Percentiles rank a stretch among this genome's conserved stretches.
Conservation (phyloP, 2,113 vertebrate species). For the Mobula hypostoma region DNA sequence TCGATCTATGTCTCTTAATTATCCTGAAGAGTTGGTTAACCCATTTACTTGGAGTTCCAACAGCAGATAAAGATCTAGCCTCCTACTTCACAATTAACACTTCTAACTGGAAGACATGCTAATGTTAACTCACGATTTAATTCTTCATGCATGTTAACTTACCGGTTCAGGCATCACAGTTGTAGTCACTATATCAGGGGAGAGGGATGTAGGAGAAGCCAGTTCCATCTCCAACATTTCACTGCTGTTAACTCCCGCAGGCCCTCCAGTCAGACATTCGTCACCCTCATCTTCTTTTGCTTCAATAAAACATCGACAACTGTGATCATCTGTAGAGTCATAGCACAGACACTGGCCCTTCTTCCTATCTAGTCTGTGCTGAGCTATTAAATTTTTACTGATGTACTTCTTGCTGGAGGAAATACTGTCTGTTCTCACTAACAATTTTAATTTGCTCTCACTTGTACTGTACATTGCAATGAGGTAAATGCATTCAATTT, state of each 20-base stretch:
- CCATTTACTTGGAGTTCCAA: neutral
- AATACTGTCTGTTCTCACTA: neutral
- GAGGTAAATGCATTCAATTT: neutral
- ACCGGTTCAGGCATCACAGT: neutral
- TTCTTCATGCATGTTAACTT: neutral
- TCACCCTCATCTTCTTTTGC: constrained; percentile 66
- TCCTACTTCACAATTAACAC: neutral
- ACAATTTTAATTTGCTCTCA: neutral
- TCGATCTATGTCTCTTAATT: neutral
- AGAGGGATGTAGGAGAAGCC: neutral
- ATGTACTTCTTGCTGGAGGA: neutral
- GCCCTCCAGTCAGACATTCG: constrained; percentile 61
- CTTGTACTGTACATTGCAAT: neutral
- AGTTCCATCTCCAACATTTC: constrained; percentile 10
- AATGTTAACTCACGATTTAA: neutral
- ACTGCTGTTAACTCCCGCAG: constrained; percentile 45
- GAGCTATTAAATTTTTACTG: too few relatives aligned
- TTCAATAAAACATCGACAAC: constrained; percentile 40
- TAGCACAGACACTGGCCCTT: too few relatives aligned
- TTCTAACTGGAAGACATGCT: neutral
- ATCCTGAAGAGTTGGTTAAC: neutral
- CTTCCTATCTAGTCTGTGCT: too few relatives aligned
- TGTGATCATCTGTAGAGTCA: neutral
- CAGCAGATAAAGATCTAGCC: neutral
- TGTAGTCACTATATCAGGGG: neutral